A percentile compares a stretch with the other conserved stretches of the same genome.
Conservation (phyloP, 2,113 vertebrate species). For the Aegotheles bennettii region DNA sequence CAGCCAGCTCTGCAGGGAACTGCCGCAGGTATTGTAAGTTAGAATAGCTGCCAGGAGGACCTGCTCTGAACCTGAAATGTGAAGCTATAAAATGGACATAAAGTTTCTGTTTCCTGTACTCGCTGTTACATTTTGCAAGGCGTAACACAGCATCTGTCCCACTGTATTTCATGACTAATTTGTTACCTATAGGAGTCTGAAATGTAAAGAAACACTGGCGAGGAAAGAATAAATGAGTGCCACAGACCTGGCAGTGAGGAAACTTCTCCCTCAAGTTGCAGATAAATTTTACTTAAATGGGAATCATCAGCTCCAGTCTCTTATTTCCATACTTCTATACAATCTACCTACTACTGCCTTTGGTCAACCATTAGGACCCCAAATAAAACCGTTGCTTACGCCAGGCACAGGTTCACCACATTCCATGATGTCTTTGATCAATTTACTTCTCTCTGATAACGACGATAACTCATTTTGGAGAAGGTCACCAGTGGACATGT, state of each 20-base stretch:
- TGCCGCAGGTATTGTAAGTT: constrained; percentile 11
- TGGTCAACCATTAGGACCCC: neutral
- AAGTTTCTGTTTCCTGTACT: constrained; percentile 1
- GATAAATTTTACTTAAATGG: neutral
- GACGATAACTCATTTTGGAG: constrained; percentile 78
- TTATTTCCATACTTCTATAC: neutral
- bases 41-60: constrained; percentile 14
- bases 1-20: constrained; percentile 26
- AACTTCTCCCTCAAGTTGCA: neutral
- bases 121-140: neutral
- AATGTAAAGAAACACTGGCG: neutral
- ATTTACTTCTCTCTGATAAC: constrained; percentile 80
- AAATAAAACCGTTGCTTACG: constrained; percentile 67
- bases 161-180: neutral
- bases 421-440: constrained; percentile 80
- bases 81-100: neutral
- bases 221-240: neutral
- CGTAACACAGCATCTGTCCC: neutral
- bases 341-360: neutral
- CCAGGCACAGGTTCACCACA: constrained; percentile 80
- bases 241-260: neutral
- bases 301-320: neutral
- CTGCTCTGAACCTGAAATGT: constrained; percentile 26
- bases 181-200: neutral
- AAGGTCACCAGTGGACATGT: constrained; percentile 77